Percentiles rank a stretch among this genome's conserved stretches.
Evolutionary conservation across 2,888 invertebrate genomes (phyloP).

Genomic region (Notocelia uddmanniana): DNA sequence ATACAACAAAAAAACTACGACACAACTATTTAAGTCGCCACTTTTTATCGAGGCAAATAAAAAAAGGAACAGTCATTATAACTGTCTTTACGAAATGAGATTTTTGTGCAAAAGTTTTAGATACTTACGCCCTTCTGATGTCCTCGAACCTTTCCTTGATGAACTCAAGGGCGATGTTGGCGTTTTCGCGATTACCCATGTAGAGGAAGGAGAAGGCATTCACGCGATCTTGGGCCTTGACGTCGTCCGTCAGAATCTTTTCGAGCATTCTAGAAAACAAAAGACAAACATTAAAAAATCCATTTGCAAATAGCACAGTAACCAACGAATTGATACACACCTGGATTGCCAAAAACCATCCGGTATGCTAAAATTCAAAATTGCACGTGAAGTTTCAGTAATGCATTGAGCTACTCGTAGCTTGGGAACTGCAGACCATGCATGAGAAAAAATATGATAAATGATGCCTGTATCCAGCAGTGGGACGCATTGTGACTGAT

Average conservation of each 20-base stretch:
- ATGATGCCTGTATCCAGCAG: too few relatives aligned
- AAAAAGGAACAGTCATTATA: neutral
- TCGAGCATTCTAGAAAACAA: constrained; percentile 51
- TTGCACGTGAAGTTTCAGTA: too few relatives aligned
- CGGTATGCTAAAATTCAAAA: too few relatives aligned
- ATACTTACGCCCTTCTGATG: constrained; percentile 67
- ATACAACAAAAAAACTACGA: too few relatives aligned
- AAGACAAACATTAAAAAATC: neutral
- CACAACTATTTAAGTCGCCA: too few relatives aligned
- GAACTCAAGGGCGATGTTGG: constrained; percentile 66
- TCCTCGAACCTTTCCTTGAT: constrained; percentile 61
- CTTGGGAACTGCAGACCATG: too few relatives aligned
- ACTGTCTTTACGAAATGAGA: neutral
- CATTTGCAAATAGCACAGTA: neutral
- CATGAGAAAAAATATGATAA: too few relatives aligned
- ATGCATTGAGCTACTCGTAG: too few relatives aligned
- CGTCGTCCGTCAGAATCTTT: constrained; percentile 66
- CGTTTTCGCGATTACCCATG: constrained; percentile 71
- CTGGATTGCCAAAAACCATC: too few relatives aligned
- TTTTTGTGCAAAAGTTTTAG: neutral
- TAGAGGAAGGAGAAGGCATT: constrained; percentile 75
- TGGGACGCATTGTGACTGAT: too few relatives aligned
- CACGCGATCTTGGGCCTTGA: constrained; percentile 75
- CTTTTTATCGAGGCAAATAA: neutral
- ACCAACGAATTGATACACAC: too few relatives aligned